A percentile compares a stretch with the other conserved stretches of the same genome.
Conservation (phyloP, 2,888 invertebrate genomes). For the Nysson spinosus region DNA sequence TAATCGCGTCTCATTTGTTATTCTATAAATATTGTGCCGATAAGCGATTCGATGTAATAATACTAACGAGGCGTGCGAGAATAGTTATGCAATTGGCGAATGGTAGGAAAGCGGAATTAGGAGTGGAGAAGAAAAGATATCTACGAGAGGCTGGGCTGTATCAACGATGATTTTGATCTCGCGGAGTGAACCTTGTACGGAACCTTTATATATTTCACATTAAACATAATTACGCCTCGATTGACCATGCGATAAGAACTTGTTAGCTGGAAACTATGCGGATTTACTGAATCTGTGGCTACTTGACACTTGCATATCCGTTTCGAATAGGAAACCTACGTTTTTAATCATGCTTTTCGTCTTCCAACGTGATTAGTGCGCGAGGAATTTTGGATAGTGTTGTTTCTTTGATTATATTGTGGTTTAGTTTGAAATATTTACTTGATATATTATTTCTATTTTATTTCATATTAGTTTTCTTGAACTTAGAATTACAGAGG, state of each 20-base stretch:
- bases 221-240: slow-evolving; percentile 36
- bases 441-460: too few relatives aligned
- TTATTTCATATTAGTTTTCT: too few relatives aligned
- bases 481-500: too few relatives aligned
- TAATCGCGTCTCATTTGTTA: neutral
- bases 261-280: slow-evolving; percentile 37
- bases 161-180: slow-evolving; percentile 17
- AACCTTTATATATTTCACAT: slow-evolving; percentile 38
- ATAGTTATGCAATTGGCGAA: slow-evolving; percentile 2
- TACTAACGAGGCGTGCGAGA: slow-evolving; percentile 8
- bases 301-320: slow-evolving; percentile 27
- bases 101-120: slow-evolving; percentile 10
- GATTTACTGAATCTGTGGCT: slow-evolving; percentile 38
- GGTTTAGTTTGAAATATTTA: too few relatives aligned
- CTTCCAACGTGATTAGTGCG: too few relatives aligned
- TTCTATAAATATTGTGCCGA: slow-evolving; percentile 7
- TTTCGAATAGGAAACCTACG: slow-evolving; percentile 33
- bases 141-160: neutral
- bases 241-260: slow-evolving; percentile 37
- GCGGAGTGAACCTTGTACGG: slow-evolving; percentile 19
- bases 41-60: slow-evolving; percentile 8
- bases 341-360: slow-evolving; percentile 32
- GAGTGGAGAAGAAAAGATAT: slow-evolving; percentile 1
- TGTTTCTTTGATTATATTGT: too few relatives aligned
- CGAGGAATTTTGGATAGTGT: too few relatives aligned